phyloP scores from a whole-genome alignment of 2,113 vertebrate species.

The Eptesicus fuscus region DNA sequence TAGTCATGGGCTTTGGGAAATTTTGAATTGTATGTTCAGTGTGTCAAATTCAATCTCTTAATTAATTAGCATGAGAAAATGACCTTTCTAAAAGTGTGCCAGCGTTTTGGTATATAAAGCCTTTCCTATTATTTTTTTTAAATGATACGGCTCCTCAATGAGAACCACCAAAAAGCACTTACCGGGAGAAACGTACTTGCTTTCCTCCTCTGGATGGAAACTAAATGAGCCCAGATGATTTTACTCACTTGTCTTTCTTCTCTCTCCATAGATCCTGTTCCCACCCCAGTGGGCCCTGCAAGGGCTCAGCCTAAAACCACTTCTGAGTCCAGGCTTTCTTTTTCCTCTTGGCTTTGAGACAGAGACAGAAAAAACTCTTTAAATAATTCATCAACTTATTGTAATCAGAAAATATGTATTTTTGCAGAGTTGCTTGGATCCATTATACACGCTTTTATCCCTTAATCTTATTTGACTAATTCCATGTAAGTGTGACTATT shows the following conservation, averaged over 20 bases:
- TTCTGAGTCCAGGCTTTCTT: not conserved
- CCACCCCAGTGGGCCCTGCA: not conserved
- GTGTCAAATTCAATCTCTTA: not conserved
- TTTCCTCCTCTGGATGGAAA: not conserved
- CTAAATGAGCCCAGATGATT: constrained; percentile 15
- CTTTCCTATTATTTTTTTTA: not conserved
- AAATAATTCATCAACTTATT: not conserved
- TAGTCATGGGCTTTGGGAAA: not conserved
- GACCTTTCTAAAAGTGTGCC: not conserved
- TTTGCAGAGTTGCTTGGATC: not conserved
- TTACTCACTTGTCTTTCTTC: not conserved
- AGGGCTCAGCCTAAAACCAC: not conserved
- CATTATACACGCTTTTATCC: not conserved
- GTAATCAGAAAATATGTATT: not conserved
- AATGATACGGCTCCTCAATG: not conserved
- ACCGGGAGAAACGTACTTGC: not conserved
- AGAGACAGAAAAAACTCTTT: not conserved
- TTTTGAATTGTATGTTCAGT: not conserved
- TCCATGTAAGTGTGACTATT: not conserved
- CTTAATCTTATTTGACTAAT: not conserved
- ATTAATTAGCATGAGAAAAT: not conserved
- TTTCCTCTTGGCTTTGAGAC: not conserved
- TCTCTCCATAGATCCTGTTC: not conserved
- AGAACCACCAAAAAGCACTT: not conserved
- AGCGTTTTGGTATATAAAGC: not conserved